A percentile compares a stretch with the other conserved stretches of the same genome.
Conservation (phyloP, 1,140 invertebrate species). For the Gryllus bimaculatus region DNA sequence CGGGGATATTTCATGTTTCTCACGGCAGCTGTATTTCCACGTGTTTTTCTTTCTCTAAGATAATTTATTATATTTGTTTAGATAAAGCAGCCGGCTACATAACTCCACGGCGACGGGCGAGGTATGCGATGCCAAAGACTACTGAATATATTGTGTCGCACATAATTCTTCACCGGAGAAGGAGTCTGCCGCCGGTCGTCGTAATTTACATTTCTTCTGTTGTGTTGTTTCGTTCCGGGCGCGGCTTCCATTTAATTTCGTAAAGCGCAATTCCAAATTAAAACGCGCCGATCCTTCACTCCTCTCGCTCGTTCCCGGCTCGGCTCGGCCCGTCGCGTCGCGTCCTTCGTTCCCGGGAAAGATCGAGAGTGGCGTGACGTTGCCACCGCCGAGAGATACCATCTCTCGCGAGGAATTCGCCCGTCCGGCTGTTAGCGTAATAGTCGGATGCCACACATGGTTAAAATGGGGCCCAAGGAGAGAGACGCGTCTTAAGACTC, state of each 20-base stretch:
- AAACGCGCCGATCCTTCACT: not conserved
- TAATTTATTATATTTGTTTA: conserved; percentile 6
- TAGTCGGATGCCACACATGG: too few relatives aligned
- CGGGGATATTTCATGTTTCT: conserved; percentile 1
- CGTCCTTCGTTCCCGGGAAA: not conserved
- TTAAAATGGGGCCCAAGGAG: too few relatives aligned
- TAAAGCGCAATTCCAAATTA: not conserved
- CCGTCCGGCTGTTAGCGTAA: too few relatives aligned
- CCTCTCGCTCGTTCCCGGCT: not conserved
- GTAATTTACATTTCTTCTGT: not conserved
- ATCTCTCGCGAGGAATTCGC: not conserved
- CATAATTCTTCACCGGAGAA: not conserved
- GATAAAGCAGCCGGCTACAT: conserved; percentile 3
- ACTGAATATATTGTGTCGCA: not conserved
- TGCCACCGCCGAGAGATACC: not conserved
- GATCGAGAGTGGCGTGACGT: not conserved
- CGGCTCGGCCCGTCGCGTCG: not conserved
- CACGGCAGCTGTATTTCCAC: not conserved
- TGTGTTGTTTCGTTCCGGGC: not conserved
- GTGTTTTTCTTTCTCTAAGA: conserved; percentile 5
- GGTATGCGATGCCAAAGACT: not conserved
- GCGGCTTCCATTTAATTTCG: not conserved
- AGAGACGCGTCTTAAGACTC: too few relatives aligned
- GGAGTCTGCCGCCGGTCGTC: not conserved
- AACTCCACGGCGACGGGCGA: not conserved